These are phyloP conservation scores for Aspidiotus destructor DNA, from an alignment of 2,888 invertebrate species.

Conservation along the genomic window DNA sequence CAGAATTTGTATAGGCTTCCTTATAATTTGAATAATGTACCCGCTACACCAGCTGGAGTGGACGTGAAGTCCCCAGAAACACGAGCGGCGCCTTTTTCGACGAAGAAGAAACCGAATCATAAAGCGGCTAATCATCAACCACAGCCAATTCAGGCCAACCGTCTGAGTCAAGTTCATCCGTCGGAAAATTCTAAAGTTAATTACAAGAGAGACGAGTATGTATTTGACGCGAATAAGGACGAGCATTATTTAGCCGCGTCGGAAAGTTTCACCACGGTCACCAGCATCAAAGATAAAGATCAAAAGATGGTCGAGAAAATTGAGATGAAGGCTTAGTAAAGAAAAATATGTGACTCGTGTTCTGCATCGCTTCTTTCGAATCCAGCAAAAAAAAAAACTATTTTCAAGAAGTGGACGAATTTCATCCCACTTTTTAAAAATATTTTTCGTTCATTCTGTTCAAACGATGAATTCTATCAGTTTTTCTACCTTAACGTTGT, in stretches of 20 bases:
- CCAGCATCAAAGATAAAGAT: neutral
- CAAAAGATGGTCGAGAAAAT: neutral
- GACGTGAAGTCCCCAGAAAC: neutral
- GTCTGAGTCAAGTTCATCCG: neutral
- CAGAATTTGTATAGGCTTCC: neutral
- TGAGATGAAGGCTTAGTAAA: neutral
- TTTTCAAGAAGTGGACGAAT: too few relatives aligned
- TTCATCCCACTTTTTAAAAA: too few relatives aligned
- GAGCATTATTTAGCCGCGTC: neutral
- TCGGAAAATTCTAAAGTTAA: neutral
- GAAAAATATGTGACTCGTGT: too few relatives aligned
- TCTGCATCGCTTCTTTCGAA: too few relatives aligned
- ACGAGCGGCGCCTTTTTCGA: neutral
- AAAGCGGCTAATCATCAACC: neutral
- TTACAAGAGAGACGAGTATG: neutral
- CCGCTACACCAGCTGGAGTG: neutral
- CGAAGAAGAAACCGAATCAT: neutral
- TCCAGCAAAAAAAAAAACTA: too few relatives aligned
- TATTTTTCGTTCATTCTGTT: too few relatives aligned
- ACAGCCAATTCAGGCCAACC: neutral
- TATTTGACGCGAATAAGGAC: neutral
- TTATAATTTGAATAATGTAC: neutral
- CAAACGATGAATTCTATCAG: too few relatives aligned
- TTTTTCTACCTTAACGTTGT: too few relatives aligned
- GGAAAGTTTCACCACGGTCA: neutral